These are phyloP conservation scores for Drymodes brunneopygia DNA, from an alignment of 2,113 vertebrate genomes.

Conservation along the genomic window DNA sequence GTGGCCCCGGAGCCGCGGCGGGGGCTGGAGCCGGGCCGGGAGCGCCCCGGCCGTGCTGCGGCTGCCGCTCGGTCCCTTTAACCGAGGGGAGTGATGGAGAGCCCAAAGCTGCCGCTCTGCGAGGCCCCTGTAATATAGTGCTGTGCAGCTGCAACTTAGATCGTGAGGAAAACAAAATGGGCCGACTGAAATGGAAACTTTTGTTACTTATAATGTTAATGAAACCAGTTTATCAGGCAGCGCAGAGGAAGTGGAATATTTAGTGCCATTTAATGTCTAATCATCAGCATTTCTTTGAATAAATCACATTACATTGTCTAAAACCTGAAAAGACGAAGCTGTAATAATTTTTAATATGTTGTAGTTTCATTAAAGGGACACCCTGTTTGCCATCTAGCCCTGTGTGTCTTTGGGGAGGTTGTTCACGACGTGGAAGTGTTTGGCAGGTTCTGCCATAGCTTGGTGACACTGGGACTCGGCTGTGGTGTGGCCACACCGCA, in stretches of 20 bases:
- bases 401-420: not conserved
- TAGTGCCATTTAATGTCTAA: slow-evolving; percentile 76
- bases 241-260: slow-evolving; percentile 74
- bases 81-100: slow-evolving; percentile 30
- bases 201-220: slow-evolving; percentile 77
- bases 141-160: slow-evolving; percentile 71
- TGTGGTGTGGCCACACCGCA: accelerated
- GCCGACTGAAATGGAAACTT: slow-evolving; percentile 75
- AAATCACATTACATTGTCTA: slow-evolving; percentile 76
- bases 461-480: not conserved
- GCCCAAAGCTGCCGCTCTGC: slow-evolving; percentile 19
- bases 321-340: slow-evolving; percentile 72
- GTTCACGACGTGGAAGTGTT: not conserved
- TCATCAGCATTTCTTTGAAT: slow-evolving; percentile 76
- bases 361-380: slow-evolving; percentile 69
- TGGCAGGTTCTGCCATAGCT: not conserved
- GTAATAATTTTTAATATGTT: slow-evolving; percentile 71
- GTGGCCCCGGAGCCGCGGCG: accelerated
- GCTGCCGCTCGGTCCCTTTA: slow-evolving; percentile 39
- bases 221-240: slow-evolving; percentile 75
- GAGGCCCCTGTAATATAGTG: slow-evolving; percentile 57
- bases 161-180: slow-evolving; percentile 63
- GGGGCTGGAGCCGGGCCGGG: not conserved
- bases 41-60: accelerated
- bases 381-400: slow-evolving; percentile 46